These are phyloP conservation scores for Actenoides hombroni DNA, from an alignment of 2,113 vertebrate genomes.

Conservation along the genomic window DNA sequence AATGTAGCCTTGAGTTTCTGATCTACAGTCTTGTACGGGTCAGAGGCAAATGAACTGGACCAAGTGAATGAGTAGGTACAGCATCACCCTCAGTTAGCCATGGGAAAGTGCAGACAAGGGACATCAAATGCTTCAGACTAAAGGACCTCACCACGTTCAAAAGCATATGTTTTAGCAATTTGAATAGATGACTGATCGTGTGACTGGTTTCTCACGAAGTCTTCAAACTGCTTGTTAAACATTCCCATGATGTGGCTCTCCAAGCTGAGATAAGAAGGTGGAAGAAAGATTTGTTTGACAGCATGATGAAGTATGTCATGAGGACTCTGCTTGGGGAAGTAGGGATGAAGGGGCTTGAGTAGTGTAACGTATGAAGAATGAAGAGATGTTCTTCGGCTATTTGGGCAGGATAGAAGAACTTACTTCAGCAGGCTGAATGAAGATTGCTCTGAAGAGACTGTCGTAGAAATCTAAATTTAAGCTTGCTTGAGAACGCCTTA, in stretches of 20 bases:
- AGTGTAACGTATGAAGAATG: neutral
- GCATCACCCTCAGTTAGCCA: neutral
- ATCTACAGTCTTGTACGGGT: neutral
- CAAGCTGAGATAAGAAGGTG: neutral
- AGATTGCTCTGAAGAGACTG: slow-evolving; percentile 1
- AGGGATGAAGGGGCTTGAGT: neutral
- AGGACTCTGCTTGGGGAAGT: neutral
- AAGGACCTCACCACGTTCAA: neutral
- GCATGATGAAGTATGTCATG: neutral
- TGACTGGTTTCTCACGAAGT: neutral
- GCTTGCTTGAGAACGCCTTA: neutral
- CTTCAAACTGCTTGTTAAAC: neutral
- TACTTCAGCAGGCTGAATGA: slow-evolving; percentile 5
- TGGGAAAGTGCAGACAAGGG: neutral
- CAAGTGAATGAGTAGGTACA: neutral
- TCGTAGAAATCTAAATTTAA: neutral
- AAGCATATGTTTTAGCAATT: neutral
- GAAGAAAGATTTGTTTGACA: neutral
- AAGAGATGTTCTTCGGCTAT: neutral
- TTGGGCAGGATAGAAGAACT: slow-evolving; percentile 37
- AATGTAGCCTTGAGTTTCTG: neutral
- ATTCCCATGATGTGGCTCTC: neutral
- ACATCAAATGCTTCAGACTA: neutral
- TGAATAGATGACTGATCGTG: neutral
- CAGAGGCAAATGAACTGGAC: neutral